phyloP scores from a whole-genome alignment of 2,888 invertebrate species.

The Epistrophe eligans region DNA sequence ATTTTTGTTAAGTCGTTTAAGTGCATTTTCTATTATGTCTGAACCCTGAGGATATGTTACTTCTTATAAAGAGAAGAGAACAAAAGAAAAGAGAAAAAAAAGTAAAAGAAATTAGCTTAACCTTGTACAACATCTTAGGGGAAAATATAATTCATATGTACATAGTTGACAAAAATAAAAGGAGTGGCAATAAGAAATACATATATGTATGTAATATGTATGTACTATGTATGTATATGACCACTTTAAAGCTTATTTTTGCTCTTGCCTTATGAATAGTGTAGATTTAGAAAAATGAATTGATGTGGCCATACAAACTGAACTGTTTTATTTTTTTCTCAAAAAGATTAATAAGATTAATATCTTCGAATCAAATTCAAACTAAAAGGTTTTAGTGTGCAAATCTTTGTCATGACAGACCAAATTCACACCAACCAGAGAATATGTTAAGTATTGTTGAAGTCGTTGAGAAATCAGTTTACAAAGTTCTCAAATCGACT shows the following conservation, averaged over 20 bases:
- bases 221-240: not conserved
- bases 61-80: not conserved
- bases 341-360: too few relatives aligned
- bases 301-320: not conserved
- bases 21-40: constrained; percentile 20
- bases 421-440: too few relatives aligned
- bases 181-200: constrained; percentile 64
- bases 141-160: not conserved
- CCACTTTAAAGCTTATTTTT: not conserved
- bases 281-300: constrained; percentile 33
- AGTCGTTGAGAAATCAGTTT: too few relatives aligned
- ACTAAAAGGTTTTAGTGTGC: too few relatives aligned
- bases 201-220: too few relatives aligned
- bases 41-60: constrained; percentile 30
- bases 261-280: constrained; percentile 12
- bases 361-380: too few relatives aligned
- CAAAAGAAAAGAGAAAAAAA: not conserved
- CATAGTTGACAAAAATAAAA: constrained; percentile 12
- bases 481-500: too few relatives aligned
- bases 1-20: not conserved
- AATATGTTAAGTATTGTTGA: too few relatives aligned
- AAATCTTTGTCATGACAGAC: too few relatives aligned
- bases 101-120: constrained; percentile 57
- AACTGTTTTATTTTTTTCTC: too few relatives aligned
- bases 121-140: constrained; percentile 50